Evolutionary conservation across 1,140 invertebrate genomes (phyloP), one percentile per base, ranked within the genome.

Genomic region (Cydia amplana): DNA sequence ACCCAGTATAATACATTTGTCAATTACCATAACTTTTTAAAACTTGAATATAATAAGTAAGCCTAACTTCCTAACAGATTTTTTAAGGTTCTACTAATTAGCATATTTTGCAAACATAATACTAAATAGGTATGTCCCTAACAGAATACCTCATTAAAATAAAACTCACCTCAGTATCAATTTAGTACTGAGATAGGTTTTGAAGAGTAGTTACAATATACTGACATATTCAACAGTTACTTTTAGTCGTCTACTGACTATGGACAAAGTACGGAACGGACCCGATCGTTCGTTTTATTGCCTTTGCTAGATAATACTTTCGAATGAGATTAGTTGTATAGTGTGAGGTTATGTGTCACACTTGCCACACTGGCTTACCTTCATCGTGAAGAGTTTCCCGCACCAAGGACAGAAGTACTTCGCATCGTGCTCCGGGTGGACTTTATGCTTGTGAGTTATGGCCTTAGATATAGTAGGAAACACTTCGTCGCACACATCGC

Each of bases 371-470:
- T 43, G 65, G 72, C 74, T 84, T 87, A 95, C 95, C 93, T 95
- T 95, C 80, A 96, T 87, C 40, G 95, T 95, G 87, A 96, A 96
- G 73, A 95, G 94, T 93, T 94, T 95, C 5, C 95, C 95, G 87
- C 95, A 96, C 88, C 94, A 94, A 10, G 93, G 91, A 74, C 95
- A 96, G 84, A 95, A 95, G 87, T 95, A 94, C 85, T 95, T 95
- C 2, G 93, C 87, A 25, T 93, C 93, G 76, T 94, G 94, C 74
- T 95, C 93, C 14, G 95, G 94, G 86, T 96, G 95, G 64, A 94
- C 91, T 83, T 94, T 95, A 83, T 95, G 95, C 84, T 95, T 95
- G 86, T 96, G 95, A 77, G 95, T 94, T 76, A 96, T 95, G 1
- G 95, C 95, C 75, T 94, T 92, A 0, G 95, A 94, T 73, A 95